Conservation (phyloP, 2,797 vertebrate genomes). For the Muraenolepis orangiensis region DNA sequence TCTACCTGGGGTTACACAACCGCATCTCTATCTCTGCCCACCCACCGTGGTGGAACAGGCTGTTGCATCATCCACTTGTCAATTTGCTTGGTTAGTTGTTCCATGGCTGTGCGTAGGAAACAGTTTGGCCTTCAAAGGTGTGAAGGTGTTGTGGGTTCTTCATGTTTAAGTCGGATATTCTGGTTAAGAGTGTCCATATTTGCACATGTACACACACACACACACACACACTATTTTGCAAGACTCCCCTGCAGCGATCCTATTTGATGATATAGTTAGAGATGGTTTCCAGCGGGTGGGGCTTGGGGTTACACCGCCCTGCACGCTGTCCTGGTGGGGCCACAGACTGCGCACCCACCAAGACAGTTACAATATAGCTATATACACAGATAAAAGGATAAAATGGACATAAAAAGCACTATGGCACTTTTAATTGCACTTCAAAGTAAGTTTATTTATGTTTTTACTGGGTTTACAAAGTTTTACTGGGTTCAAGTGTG, state of each 20-base stretch:
- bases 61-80: no score
- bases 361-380: neutral
- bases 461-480: neutral
- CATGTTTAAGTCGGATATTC: no score
- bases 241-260: slow-evolving; percentile 46
- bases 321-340: slow-evolving; percentile 20
- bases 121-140: no score
- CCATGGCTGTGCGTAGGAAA: no score
- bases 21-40: no score
- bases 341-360: slow-evolving; percentile 11
- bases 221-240: slow-evolving; percentile 62
- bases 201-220: no score
- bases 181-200: no score
- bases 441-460: slow-evolving; percentile 59
- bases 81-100: no score
- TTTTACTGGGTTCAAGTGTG: neutral
- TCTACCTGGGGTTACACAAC: no score
- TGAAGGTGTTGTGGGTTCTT: no score
- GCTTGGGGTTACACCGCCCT: slow-evolving; percentile 44
- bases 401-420: slow-evolving; percentile 58
- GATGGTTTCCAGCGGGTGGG: slow-evolving; percentile 50
- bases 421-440: slow-evolving; percentile 47
- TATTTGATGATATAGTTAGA: slow-evolving; percentile 43
- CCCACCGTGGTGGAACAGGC: no score
- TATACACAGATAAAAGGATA: neutral